phyloP scores from a whole-genome alignment of 2,113 vertebrate genomes.

The Psittacus erithacus region DNA sequence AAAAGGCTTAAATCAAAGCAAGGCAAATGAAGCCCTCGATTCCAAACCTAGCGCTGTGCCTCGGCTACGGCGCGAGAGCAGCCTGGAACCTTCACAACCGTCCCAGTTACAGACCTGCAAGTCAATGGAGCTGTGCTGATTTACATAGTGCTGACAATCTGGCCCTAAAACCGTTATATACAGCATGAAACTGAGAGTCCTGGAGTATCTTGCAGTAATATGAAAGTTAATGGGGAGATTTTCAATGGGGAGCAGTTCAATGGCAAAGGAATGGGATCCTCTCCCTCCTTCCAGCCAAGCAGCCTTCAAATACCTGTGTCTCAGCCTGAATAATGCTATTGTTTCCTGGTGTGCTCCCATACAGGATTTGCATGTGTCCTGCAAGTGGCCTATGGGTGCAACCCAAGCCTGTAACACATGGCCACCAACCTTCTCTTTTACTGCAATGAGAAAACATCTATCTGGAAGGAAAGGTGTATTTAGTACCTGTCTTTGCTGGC shows the following conservation, averaged over 20 bases:
- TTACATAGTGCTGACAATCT: conserved; percentile 48
- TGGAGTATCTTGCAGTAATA: conserved; percentile 16
- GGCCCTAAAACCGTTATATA: not conserved
- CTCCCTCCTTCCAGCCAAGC: not conserved
- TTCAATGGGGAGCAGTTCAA: conserved; percentile 21
- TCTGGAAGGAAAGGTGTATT: not conserved
- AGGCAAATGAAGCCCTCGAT: not conserved
- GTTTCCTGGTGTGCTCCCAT: not conserved
- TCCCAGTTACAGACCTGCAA: conserved; percentile 38
- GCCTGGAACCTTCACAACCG: conserved; percentile 50
- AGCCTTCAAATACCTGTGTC: not conserved
- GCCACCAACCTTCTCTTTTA: not conserved
- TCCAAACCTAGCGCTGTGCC: not conserved
- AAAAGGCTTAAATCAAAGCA: not conserved
- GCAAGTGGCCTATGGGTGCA: not conserved
- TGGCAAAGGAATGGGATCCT: not conserved
- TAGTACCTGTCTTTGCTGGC: not conserved
- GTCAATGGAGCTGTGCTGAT: conserved; percentile 38
- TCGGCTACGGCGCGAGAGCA: not conserved
- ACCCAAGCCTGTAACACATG: not conserved
- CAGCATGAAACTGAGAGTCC: not conserved
- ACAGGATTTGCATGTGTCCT: not conserved
- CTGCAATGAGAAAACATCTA: not conserved
- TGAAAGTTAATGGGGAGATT: conserved; percentile 30
- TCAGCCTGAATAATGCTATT: not conserved